phyloP scores from a whole-genome alignment of 1,140 invertebrate genomes.

The Atopsyche davidsoni region DNA sequence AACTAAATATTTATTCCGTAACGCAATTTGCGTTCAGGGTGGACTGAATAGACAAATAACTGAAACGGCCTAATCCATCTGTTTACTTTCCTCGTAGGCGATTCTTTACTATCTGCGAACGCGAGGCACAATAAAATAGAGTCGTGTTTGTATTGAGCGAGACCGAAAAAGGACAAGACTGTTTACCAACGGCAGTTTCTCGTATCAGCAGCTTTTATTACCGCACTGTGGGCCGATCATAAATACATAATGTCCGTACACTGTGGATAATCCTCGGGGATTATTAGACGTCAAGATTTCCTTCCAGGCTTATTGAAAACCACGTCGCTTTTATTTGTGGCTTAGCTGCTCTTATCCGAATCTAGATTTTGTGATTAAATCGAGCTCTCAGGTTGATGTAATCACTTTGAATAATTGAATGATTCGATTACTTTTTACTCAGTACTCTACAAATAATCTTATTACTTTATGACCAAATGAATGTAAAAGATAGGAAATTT shows the following conservation, averaged over 20 bases:
- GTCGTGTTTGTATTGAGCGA: conserved; percentile 19
- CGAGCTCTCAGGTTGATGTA: too few relatives aligned
- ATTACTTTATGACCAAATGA: too few relatives aligned
- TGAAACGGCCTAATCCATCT: conserved; percentile 16
- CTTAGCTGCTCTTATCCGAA: too few relatives aligned
- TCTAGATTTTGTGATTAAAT: too few relatives aligned
- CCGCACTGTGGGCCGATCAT: conserved; percentile 7
- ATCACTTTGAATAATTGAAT: too few relatives aligned
- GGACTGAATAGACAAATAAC: conserved; percentile 6
- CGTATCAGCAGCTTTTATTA: conserved; percentile 16
- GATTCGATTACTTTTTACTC: too few relatives aligned
- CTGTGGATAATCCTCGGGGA: conserved; percentile 15
- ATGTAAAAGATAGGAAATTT: too few relatives aligned
- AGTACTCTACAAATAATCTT: too few relatives aligned
- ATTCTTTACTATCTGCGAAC: conserved; percentile 18
- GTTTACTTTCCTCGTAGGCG: conserved; percentile 5
- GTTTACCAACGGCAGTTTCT: conserved; percentile 1
- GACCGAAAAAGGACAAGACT: conserved; percentile 7
- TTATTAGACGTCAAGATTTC: not conserved
- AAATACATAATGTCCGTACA: conserved; percentile 20
- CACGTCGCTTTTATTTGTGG: too few relatives aligned
- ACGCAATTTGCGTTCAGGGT: too few relatives aligned
- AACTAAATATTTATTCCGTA: too few relatives aligned
- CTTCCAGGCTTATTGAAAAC: too few relatives aligned
- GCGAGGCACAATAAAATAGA: conserved; percentile 16